Evolutionary conservation across 2,113 vertebrate species (phyloP).

Genomic region (Sciurus niger): DNA sequence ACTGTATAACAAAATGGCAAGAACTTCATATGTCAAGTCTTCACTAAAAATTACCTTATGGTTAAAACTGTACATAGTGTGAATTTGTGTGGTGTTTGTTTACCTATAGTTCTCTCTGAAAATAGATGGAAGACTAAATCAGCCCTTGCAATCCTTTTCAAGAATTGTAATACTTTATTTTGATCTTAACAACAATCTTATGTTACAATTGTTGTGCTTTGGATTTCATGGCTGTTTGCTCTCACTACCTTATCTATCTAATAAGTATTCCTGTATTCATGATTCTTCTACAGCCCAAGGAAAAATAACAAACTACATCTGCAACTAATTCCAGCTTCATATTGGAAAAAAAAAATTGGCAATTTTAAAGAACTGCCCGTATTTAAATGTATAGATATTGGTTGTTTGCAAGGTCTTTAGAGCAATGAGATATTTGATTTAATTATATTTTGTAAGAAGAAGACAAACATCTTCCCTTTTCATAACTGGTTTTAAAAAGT

Average conservation of each 20-base stretch:
- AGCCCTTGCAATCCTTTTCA: constrained; percentile 28
- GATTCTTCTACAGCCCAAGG: neutral
- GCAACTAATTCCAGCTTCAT: constrained; percentile 41
- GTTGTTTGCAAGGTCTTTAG: constrained; percentile 18
- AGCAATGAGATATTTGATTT: constrained; percentile 25
- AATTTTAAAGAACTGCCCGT: constrained; percentile 44
- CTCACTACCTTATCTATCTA: constrained; percentile 56
- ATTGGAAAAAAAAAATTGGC: neutral
- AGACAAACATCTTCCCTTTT: neutral
- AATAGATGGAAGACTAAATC: neutral
- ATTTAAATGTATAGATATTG: constrained; percentile 40
- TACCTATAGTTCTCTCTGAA: neutral
- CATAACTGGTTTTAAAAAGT: constrained; percentile 10
- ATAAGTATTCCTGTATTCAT: neutral
- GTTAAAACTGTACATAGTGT: neutral
- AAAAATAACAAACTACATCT: constrained; percentile 62
- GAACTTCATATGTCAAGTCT: neutral
- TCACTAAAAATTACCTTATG: neutral
- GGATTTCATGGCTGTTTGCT: constrained; percentile 46
- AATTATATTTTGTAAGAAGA: constrained; percentile 38
- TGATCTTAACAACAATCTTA: constrained; percentile 63
- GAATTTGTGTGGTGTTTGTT: neutral
- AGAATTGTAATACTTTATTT: constrained; percentile 54
- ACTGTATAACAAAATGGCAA: neutral
- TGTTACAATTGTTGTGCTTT: neutral